Evolutionary conservation across 2,888 invertebrate species (phyloP).

Genomic region (Drosophila picticornis): DNA sequence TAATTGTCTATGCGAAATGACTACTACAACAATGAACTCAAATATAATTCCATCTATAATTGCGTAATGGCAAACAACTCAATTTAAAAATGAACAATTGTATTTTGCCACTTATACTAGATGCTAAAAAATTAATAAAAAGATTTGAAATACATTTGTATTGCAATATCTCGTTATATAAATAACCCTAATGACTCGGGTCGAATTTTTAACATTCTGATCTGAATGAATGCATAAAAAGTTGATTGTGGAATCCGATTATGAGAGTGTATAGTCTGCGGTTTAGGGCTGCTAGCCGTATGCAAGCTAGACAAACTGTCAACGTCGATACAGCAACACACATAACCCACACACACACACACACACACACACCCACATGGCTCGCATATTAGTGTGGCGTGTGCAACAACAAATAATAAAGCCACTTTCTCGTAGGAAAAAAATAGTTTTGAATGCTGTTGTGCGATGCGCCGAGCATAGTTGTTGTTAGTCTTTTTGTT

Average conservation of each 20-base stretch:
- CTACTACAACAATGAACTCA: background rate
- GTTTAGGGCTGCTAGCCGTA: background rate
- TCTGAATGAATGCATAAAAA: background rate
- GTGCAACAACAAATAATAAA: conserved; percentile 74
- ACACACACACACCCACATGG: conserved; percentile 1
- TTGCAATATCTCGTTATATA: too few relatives aligned
- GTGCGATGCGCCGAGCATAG: conserved; percentile 15
- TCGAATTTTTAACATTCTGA: background rate
- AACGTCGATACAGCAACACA: conserved; percentile 42
- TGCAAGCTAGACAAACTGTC: conserved; percentile 49
- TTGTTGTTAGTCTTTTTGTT: conserved; percentile 7
- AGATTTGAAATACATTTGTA: background rate
- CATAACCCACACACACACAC: conserved; percentile 28
- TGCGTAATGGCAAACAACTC: background rate
- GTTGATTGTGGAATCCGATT: background rate
- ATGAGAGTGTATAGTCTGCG: conserved; percentile 6
- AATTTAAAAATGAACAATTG: background rate
- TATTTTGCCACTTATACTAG: background rate
- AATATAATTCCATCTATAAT: background rate
- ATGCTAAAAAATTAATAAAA: background rate
- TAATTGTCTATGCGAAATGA: background rate
- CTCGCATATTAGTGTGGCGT: conserved; percentile 52
- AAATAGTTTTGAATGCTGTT: conserved; percentile 47
- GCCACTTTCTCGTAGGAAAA: conserved; percentile 63
- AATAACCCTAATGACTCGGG: background rate